Percentiles rank a stretch among this genome's conserved stretches.
Conservation (phyloP, 2,888 invertebrate genomes). For the Polietes domitor region DNA sequence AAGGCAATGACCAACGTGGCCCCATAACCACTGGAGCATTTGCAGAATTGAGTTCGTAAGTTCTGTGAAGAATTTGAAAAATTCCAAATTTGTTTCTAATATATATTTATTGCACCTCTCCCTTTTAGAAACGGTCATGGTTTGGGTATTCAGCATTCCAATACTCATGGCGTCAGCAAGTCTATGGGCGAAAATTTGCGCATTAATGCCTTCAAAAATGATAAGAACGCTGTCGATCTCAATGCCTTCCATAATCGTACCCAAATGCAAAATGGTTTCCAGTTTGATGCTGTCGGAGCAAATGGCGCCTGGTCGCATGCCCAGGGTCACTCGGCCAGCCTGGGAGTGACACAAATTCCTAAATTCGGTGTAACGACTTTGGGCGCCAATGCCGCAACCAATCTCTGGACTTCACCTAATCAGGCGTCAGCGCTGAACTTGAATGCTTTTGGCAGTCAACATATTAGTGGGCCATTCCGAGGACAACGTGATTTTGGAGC, state of each 20-base stretch:
- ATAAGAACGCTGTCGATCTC: conserved; percentile 69
- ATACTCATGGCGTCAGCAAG: conserved; percentile 69
- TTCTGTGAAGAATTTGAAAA: conserved; percentile 17
- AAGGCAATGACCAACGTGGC: conserved; percentile 69
- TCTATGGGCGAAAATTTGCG: conserved; percentile 69
- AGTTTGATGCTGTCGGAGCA: conserved; percentile 73
- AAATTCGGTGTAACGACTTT: conserved; percentile 72
- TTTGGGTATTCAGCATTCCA: conserved; percentile 71
- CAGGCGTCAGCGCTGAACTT: conserved; percentile 72
- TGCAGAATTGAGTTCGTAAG: conserved; percentile 73
- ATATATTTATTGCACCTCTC: no score
- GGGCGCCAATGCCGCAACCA: conserved; percentile 71
- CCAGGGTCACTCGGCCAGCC: conserved; percentile 71
- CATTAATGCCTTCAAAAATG: conserved; percentile 71
- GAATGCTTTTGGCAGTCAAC: conserved; percentile 71
- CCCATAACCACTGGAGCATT: conserved; percentile 74
- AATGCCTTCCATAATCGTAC: conserved; percentile 72
- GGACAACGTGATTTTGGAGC: conserved; percentile 70
- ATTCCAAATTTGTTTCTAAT: no score
- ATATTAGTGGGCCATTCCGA: conserved; percentile 70
- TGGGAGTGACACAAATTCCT: conserved; percentile 73
- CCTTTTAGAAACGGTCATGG: conserved; percentile 73
- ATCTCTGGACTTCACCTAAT: conserved; percentile 73
- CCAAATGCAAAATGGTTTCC: conserved; percentile 69
- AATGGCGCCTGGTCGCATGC: conserved; percentile 70